Percentiles rank a stretch among this genome's conserved stretches.
phyloP scores from a whole-genome alignment of 2,888 invertebrate genomes.

The Hemicrepidius hirtus region DNA sequence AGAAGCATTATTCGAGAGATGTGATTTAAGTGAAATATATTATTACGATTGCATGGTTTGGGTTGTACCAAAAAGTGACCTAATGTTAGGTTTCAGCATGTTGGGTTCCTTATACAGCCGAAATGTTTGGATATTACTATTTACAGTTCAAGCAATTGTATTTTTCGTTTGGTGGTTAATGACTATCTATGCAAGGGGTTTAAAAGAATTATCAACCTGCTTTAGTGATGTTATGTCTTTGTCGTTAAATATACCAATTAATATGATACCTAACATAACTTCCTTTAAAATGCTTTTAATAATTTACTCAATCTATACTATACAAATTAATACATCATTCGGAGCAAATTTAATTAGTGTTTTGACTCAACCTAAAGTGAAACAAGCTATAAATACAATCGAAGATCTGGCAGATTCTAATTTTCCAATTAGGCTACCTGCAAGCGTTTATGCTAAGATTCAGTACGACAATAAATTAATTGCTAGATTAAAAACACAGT shows the following conservation, averaged over 20 bases:
- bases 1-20: background rate
- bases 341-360: conserved; percentile 2
- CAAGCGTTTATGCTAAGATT: background rate
- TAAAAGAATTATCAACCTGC: background rate
- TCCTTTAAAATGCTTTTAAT: background rate
- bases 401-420: background rate
- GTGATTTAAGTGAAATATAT: background rate
- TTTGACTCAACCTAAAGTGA: background rate
- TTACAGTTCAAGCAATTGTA: too few relatives aligned
- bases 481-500: background rate
- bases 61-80: background rate
- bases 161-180: too few relatives aligned
- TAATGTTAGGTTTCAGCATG: background rate
- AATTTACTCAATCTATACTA: background rate
- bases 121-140: background rate
- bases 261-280: background rate
- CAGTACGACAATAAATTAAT: background rate
- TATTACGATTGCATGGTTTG: background rate
- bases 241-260: background rate
- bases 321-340: background rate
- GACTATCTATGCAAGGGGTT: background rate
- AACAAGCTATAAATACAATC: background rate
- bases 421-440: background rate
- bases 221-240: background rate
- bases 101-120: background rate